phyloP scores from a whole-genome alignment of 2,888 invertebrate genomes.

The Polyommatus iphigenia region DNA sequence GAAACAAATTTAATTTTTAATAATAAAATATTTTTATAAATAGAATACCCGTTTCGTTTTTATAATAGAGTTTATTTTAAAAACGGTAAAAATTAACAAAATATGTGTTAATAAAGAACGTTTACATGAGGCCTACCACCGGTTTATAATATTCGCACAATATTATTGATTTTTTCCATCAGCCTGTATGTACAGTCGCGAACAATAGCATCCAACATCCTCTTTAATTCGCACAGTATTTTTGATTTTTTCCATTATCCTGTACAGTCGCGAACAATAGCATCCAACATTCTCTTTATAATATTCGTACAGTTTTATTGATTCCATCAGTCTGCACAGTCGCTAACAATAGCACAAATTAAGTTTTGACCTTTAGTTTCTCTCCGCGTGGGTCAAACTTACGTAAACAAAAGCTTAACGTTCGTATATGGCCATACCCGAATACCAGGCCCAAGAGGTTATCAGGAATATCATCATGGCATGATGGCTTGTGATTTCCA shows the following conservation, averaged over 20 bases:
- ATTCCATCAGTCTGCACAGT: neutral
- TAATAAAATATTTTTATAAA: no score
- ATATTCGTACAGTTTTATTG: neutral
- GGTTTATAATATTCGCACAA: no score
- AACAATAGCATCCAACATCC: no score
- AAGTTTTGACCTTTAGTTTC: constrained; percentile 12
- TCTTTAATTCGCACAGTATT: neutral
- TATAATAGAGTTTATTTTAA: no score
- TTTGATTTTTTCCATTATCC: neutral
- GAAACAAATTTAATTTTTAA: no score
- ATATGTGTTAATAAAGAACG: no score
- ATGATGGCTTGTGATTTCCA: neutral
- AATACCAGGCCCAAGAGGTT: neutral
- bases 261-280: neutral
- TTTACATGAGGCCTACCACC: no score
- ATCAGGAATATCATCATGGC: neutral
- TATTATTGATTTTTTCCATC: neutral
- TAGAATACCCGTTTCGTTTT: no score
- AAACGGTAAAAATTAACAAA: no score
- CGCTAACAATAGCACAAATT: neutral
- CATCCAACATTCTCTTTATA: no score
- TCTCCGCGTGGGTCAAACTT: constrained; percentile 9
- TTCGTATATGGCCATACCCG: neutral
- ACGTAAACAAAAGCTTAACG: constrained; percentile 10
- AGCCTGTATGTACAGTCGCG: neutral